These are phyloP conservation scores for Drosophila mayaguana DNA, from an alignment of 2,888 invertebrate species.

Conservation along the genomic window DNA sequence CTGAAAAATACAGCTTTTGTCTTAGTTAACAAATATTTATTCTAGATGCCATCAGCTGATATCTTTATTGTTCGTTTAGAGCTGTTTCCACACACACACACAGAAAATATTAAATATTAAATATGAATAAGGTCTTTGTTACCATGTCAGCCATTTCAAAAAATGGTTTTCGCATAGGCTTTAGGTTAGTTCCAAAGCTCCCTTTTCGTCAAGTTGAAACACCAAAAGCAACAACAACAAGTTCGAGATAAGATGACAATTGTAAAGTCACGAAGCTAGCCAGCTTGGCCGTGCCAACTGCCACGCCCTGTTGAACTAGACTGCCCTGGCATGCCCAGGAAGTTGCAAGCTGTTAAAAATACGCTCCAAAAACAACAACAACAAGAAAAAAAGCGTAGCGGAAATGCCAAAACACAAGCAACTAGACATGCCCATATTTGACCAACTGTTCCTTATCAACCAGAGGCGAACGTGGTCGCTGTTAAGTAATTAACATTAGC, in stretches of 20 bases:
- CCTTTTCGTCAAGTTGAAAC: constrained; percentile 26
- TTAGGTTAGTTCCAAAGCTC: not conserved
- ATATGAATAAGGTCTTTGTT: constrained; percentile 5
- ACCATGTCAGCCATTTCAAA: constrained; percentile 15
- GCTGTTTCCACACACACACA: not conserved
- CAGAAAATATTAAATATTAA: too few relatives aligned
- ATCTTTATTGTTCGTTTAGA: not conserved
- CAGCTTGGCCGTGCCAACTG: constrained; percentile 9
- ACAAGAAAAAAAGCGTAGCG: constrained; percentile 42
- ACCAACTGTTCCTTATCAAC: constrained; percentile 40
- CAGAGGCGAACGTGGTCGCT: constrained; percentile 27
- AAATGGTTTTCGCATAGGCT: constrained; percentile 2
- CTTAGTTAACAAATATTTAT: constrained; percentile 3
- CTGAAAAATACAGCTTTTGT: not conserved
- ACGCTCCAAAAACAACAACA: constrained; percentile 8
- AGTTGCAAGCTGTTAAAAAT: constrained; percentile 46
- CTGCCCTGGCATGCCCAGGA: constrained; percentile 53
- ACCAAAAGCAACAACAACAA: constrained; percentile 25
- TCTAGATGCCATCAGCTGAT: constrained; percentile 5
- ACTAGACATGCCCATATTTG: constrained; percentile 56
- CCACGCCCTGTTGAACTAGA: constrained; percentile 10
- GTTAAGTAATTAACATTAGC: constrained; percentile 27
- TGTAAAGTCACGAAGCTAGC: constrained; percentile 63
- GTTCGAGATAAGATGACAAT: constrained; percentile 61
- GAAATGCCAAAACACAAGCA: constrained; percentile 47